Evolutionary conservation across 1,140 invertebrate species (phyloP).

Genomic region (Carposina sasakii): DNA sequence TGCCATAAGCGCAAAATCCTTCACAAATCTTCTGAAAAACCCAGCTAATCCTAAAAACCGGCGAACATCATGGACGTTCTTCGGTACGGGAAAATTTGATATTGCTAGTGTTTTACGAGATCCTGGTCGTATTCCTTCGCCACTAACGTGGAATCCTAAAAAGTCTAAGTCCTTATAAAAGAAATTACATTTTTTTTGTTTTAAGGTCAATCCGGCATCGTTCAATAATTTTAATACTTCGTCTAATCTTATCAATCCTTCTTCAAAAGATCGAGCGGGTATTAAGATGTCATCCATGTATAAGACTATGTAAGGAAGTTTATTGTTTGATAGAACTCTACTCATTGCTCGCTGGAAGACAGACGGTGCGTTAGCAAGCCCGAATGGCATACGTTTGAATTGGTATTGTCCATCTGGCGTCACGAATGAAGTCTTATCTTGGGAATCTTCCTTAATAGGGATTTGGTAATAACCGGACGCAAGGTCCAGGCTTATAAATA

Average conservation of each 20-base stretch:
- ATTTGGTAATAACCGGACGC: constrained; percentile 64
- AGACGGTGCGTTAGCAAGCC: constrained; percentile 24
- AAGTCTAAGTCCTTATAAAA: constrained; percentile 8
- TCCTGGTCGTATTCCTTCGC: constrained; percentile 15
- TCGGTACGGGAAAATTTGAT: constrained; percentile 10
- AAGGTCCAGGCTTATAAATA: constrained; percentile 65
- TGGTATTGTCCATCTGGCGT: constrained; percentile 30
- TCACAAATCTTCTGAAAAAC: neutral
- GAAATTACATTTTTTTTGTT: constrained; percentile 24
- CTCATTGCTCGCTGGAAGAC: constrained; percentile 4
- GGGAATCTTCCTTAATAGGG: constrained; percentile 23
- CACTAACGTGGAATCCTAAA: constrained; percentile 4
- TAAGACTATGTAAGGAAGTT: constrained; percentile 1
- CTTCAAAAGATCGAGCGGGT: neutral
- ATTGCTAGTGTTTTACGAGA: constrained; percentile 14
- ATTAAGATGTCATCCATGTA: constrained; percentile 13
- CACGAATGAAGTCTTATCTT: constrained; percentile 55
- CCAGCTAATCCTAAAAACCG: constrained; percentile 2
- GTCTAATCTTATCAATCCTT: constrained; percentile 9
- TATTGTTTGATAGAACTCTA: neutral
- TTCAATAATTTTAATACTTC: constrained; percentile 16
- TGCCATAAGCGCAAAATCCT: neutral
- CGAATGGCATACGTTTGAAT: constrained; percentile 28
- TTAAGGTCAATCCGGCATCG: constrained; percentile 15
- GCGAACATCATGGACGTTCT: constrained; percentile 13